Conservation (phyloP, 2,797 vertebrate species). For the Remorina albescens region DNA sequence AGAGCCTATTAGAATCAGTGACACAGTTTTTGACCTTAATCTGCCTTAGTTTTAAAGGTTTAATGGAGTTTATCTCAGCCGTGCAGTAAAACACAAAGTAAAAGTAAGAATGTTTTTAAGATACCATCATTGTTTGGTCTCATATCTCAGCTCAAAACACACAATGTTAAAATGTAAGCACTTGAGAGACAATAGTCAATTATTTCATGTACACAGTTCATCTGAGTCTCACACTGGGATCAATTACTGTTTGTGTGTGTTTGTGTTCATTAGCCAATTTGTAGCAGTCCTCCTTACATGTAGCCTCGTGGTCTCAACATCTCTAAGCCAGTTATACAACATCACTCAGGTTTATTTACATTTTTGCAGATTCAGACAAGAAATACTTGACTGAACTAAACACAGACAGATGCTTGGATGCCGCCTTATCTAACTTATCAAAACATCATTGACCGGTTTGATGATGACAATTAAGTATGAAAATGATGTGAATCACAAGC, state of each 20-base stretch:
- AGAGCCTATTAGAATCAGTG: slow-evolving; percentile 28
- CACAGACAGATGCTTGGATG: not conserved
- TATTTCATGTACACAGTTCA: too few species aligned
- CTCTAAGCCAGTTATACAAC: slow-evolving; percentile 10
- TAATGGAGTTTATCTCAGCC: not conserved
- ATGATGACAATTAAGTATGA: too few species aligned
- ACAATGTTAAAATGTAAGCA: too few species aligned
- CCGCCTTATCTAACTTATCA: too few species aligned
- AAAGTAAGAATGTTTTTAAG: too few species aligned
- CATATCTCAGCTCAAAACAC: not conserved
- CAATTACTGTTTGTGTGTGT: not conserved
- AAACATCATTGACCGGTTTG: not conserved
- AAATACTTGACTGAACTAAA: not conserved
- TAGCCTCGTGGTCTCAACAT: not conserved
- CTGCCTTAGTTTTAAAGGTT: slow-evolving; percentile 10
- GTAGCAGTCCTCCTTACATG: not conserved
- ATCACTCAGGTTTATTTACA: not conserved
- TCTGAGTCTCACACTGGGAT: not conserved
- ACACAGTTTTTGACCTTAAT: slow-evolving; percentile 47
- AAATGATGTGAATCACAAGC: not conserved
- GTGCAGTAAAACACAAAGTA: slow-evolving; percentile 5
- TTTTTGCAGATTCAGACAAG: not conserved
- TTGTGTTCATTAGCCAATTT: not conserved
- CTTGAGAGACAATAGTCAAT: not conserved
- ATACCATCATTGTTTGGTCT: not conserved